phyloP scores from a whole-genome alignment of 2,888 invertebrate species.

The Rhagonycha lutea region DNA sequence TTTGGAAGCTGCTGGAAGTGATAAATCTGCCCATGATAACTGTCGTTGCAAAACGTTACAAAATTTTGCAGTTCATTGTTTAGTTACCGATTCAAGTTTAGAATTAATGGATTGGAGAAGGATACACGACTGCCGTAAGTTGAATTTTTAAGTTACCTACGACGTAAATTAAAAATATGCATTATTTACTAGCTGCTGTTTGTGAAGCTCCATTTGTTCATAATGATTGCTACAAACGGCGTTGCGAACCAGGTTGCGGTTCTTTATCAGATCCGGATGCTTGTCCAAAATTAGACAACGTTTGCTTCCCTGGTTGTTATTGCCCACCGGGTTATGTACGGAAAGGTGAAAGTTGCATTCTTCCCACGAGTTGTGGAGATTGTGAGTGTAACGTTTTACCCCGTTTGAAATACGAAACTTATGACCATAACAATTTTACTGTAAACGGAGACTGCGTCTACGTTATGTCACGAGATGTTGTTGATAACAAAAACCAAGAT shows the following conservation, averaged over 20 bases:
- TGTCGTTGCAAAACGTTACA: conserved; percentile 76
- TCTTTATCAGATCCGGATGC: conserved; percentile 61
- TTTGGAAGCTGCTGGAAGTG: conserved; percentile 58
- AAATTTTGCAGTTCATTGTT: conserved; percentile 74
- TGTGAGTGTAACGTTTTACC: conserved; percentile 76
- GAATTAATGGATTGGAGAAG: conserved; percentile 75
- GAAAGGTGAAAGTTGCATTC: conserved; percentile 70
- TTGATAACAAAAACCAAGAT: conserved; percentile 55
- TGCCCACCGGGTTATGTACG: conserved; percentile 77
- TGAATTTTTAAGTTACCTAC: neutral
- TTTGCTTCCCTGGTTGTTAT: conserved; percentile 83
- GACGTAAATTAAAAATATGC: neutral
- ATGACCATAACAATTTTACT: conserved; percentile 78
- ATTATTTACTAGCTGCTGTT: conserved; percentile 61
- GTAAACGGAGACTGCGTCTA: conserved; percentile 87
- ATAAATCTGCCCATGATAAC: conserved; percentile 49
- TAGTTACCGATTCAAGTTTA: conserved; percentile 64
- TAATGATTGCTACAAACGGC: conserved; percentile 77
- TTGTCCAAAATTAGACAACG: conserved; percentile 67
- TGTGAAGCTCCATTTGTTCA: conserved; percentile 80
- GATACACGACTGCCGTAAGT: conserved; percentile 71
- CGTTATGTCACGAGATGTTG: conserved; percentile 70
- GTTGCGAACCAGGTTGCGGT: conserved; percentile 80
- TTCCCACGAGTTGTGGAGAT: conserved; percentile 74
- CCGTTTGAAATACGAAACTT: conserved; percentile 79